Base-by-base conservation (phyloP, 1,140 invertebrate genomes). In the Achatina immaculata region DNA sequence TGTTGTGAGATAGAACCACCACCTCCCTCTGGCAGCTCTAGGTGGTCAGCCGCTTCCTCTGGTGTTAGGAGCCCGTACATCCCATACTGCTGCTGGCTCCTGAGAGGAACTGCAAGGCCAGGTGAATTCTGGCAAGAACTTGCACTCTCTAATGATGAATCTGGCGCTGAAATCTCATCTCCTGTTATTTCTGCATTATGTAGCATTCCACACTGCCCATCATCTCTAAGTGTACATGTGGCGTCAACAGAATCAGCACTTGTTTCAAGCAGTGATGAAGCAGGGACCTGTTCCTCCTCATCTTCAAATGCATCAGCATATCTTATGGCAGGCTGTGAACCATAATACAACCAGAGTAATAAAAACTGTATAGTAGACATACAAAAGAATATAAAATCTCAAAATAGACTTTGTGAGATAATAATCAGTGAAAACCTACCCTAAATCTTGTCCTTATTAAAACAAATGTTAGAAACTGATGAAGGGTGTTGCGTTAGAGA, bases 291-390 rank as follows among this genome's bases (percentile, higher is more conserved):
- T 58, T 36, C 75, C 38, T 86, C 85, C 58, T 87, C 85, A 84
- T 88, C 86, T 78, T 86, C 86, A 81, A 89, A 89, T n/a, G 88
- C 88, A 80, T 85, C 87, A 11, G 82, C 79, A 82, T 89, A 89
- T n/a, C 1, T n/a, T 42, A 43, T 24, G 43, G 4, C 21, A 69
- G 36, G 14, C 48, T 69, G 36, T n/a, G n/a, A n/a, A n/a, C n/a
- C n/a, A n/a, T n/a, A n/a, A n/a, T n/a, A n/a, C n/a, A n/a, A n/a
- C n/a, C n/a, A n/a, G n/a, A n/a, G n/a, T n/a, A n/a, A n/a, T n/a
- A n/a, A n/a, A n/a, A n/a, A n/a, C n/a, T n/a, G n/a, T n/a, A n/a
- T n/a, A n/a, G n/a, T n/a, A n/a, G n/a, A n/a, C n/a, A n/a, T n/a
- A n/a, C n/a, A n/a, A n/a, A n/a, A n/a, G n/a, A n/a, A n/a, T n/a